Evolutionary conservation across 2,113 vertebrate species (phyloP), one percentile per base, ranked within the genome.

Genomic region (Carassius auratus): DNA sequence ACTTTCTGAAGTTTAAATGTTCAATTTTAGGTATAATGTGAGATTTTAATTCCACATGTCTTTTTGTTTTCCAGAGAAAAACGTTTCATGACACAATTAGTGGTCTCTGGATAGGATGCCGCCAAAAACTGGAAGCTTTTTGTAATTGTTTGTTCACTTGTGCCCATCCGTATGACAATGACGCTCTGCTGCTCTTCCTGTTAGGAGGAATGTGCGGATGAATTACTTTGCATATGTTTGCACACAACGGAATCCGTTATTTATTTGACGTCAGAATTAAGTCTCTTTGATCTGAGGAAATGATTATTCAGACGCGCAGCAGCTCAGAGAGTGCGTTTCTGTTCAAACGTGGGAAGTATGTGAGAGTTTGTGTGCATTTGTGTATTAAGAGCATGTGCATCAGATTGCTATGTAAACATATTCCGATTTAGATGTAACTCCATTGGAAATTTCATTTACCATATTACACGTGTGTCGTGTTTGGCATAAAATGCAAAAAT

Each of bases 21-120:
- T 69, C 15, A 19, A 3, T 38, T 71, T 71, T 38, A 71, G 5
- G 10, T 2, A 33, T 42, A 33, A 38, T 12, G 2, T 8, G 3
- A 26, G 13, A 26, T 23, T 48, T 14, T 8, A 66, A 55, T 33
- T 26, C 48, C 8, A 9, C 15, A 33, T 30, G 62, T 83, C 55
- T 78, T 9, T 64, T 21, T 73, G 19, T 69, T 13, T 84, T 87
- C 36, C 87, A 94, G 93, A 89, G 86, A 84, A 84, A 82, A 82
- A 85, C 8, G 74, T 76, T 85, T 82, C 81, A 79, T 86, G 88
- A 71, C 50, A n/a, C 80, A 57, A 84, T 85, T 17, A 75, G 71
- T 14, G 55, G 62, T 88, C 48, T 78, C 79, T 83, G 71, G 50
- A 78, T 75, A 45, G 62, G 74, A 85, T 50, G 82, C 66, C 50